Evolutionary conservation across 2,113 vertebrate species (phyloP), one percentile per base, ranked within the genome.

Genomic region (Phalacrocorax carbo): DNA sequence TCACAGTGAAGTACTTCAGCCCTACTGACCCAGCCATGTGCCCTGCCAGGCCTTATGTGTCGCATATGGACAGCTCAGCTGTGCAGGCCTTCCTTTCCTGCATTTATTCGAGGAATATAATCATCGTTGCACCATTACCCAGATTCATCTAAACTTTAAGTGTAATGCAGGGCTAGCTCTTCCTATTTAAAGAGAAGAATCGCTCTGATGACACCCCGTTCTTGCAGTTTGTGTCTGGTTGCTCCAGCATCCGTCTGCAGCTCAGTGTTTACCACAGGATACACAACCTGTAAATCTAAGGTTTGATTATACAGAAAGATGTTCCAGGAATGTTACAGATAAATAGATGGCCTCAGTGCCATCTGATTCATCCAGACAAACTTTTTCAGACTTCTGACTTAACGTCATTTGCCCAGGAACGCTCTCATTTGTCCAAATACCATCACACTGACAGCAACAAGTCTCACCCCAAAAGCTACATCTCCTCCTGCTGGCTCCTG

Each of bases 91-190:
- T 71, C 81, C 80, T 68, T 69, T 86, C 48, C 3, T 86, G 85
- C 82, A 68, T 90, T 85, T 90, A 92, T 93, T 94, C 55, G 46
- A 86, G 64, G 48, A 51, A 62, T 65, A 76, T 85, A 95, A 96
- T 80, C 76, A 86, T 88, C 88, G 84, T 32, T 83, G 80, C 29
- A 70, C 71, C 22, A 2, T 93, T 87, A 88, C 49, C 62, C 77
- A 51, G 90, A 94, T 86, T 60, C 80, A 49, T 58, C 82, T 80
- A 82, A 96, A 94, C 54, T 88, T 62, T 82, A 97, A 95, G 61
- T 46, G 70, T 58, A 96, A 94, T 3, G 11, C 38, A 58, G 54
- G 27, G 62, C 70, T 68, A 73, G 78, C 73, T 95, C 58, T 79
- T 88, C 93, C 93, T 94, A 4, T 92, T 95, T 97, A 84, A 73